A percentile compares a stretch with the other conserved stretches of the same genome.
phyloP scores from a whole-genome alignment of 2,888 invertebrate genomes.

The Lasioglossum pauxillum region DNA sequence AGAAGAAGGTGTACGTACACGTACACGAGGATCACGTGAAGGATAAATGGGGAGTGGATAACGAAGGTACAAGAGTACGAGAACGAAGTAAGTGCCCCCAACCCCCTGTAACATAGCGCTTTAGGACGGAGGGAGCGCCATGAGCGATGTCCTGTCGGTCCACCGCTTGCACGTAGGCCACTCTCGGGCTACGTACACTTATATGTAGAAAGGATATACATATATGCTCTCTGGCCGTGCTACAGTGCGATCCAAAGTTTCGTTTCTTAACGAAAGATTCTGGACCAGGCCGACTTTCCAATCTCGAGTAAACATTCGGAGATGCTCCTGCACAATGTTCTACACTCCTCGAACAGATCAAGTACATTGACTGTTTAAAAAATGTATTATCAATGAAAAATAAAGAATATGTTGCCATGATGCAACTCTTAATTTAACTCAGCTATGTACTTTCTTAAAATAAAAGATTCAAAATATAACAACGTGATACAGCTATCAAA shows the following conservation, averaged over 20 bases:
- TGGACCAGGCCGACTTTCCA: background rate
- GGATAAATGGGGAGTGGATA: conserved; percentile 82
- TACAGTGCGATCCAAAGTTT: conserved; percentile 56
- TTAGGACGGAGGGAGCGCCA: conserved; percentile 77
- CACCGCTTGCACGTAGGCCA: conserved; percentile 74
- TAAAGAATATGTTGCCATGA: too few relatives aligned
- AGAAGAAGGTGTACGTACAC: conserved; percentile 64
- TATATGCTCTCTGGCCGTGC: conserved; percentile 31
- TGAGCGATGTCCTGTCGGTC: conserved; percentile 81
- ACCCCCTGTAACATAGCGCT: conserved; percentile 72
- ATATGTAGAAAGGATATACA: conserved; percentile 14
- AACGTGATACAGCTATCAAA: background rate
- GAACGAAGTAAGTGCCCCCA: conserved; percentile 78
- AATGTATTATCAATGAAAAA: too few relatives aligned
- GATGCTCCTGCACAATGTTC: background rate
- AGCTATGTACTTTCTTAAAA: background rate
- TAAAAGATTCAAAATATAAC: background rate
- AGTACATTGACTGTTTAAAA: background rate
- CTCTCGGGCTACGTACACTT: conserved; percentile 51
- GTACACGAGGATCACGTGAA: conserved; percentile 72
- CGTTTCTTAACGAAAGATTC: background rate
- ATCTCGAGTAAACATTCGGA: background rate
- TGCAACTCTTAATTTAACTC: background rate
- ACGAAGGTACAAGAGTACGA: conserved; percentile 82
- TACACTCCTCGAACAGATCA: background rate